These are phyloP conservation scores for Gibbula magus DNA, from an alignment of 2,888 invertebrate species.

Conservation along the genomic window DNA sequence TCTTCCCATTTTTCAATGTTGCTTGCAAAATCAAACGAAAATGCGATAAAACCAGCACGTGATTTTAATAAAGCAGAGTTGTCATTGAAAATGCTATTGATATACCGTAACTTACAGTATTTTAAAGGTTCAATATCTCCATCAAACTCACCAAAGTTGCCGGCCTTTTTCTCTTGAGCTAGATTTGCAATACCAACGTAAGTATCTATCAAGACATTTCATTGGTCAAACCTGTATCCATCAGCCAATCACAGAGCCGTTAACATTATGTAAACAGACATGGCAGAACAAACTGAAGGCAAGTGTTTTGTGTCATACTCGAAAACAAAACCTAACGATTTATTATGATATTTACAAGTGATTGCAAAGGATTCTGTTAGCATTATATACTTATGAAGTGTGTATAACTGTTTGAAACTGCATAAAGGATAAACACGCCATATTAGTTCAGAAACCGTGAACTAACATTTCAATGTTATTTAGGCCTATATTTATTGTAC, in stretches of 20 bases:
- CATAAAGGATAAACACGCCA: too few species aligned
- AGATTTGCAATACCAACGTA: not conserved
- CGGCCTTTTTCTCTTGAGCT: not conserved
- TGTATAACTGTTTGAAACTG: too few species aligned
- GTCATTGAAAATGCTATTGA: too few species aligned
- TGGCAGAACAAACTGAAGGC: conserved; percentile 62
- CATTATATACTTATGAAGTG: too few species aligned
- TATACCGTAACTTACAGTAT: too few species aligned
- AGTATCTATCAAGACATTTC: not conserved
- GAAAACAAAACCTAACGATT: too few species aligned
- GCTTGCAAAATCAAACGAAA: not conserved
- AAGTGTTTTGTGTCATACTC: not conserved
- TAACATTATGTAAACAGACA: conserved; percentile 6
- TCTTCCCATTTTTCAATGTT: not conserved
- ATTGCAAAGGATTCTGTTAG: too few species aligned
- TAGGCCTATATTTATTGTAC: too few species aligned
- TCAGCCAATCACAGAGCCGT: not conserved
- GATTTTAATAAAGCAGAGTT: too few species aligned
- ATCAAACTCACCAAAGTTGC: not conserved
- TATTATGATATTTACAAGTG: not conserved
- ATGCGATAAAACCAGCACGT: not conserved
- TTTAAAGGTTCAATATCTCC: too few species aligned
- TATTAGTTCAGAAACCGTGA: too few species aligned
- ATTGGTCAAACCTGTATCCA: not conserved
- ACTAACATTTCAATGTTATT: too few species aligned